Conservation (phyloP, 1,140 invertebrate genomes). For the Vollenhovia emeryi region DNA sequence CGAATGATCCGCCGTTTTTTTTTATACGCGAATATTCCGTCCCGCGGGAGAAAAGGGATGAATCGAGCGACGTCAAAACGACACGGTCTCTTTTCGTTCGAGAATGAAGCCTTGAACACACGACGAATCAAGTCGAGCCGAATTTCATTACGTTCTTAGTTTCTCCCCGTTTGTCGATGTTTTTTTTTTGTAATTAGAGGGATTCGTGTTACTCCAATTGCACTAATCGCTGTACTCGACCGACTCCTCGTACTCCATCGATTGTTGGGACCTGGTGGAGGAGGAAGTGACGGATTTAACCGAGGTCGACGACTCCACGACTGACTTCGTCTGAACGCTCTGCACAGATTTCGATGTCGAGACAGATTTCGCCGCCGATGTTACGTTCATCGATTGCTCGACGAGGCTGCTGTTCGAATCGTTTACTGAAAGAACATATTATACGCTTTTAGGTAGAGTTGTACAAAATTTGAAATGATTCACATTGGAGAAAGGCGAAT, state of each 20-base stretch:
- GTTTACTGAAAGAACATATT: slow-evolving; percentile 72
- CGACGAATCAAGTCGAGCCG: not conserved
- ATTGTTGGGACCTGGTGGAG: slow-evolving; percentile 76
- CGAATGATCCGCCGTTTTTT: not conserved
- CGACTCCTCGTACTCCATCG: slow-evolving; percentile 80
- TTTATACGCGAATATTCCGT: not conserved
- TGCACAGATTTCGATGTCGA: slow-evolving; percentile 78
- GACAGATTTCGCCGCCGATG: slow-evolving; percentile 76
- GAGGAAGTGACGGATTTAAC: slow-evolving; percentile 78
- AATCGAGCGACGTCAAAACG: not conserved
- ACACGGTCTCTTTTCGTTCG: not conserved
- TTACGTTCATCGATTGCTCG: slow-evolving; percentile 78
- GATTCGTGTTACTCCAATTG: slow-evolving; percentile 5
- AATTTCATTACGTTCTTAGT: slow-evolving; percentile 9
- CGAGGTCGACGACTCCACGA: slow-evolving; percentile 78
- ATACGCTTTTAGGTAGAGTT: not conserved
- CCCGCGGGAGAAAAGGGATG: not conserved
- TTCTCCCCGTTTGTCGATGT: slow-evolving; percentile 8
- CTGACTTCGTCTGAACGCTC: slow-evolving; percentile 78
- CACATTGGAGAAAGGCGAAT: not conserved
- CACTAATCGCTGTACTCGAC: slow-evolving; percentile 79
- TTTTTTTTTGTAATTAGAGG: slow-evolving; percentile 13
- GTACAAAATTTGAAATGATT: not conserved
- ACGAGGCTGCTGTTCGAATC: slow-evolving; percentile 76
- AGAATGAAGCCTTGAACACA: not conserved